These are phyloP conservation scores for Cheilosia pagana DNA, from an alignment of 2,888 invertebrate genomes.

Conservation along the genomic window DNA sequence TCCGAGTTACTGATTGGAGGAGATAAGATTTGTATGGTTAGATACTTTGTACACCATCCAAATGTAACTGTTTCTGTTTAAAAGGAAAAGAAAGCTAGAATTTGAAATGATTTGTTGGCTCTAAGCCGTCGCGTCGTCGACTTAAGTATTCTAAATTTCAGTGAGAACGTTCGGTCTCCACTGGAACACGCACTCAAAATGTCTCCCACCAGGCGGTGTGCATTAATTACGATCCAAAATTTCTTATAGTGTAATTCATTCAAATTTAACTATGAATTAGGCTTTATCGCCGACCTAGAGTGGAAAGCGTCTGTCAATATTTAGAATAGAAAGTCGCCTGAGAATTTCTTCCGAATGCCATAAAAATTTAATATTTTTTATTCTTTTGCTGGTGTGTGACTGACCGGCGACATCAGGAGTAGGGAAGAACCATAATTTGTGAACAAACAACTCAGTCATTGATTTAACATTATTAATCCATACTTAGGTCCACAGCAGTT, in stretches of 20 bases:
- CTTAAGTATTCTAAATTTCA: too few relatives aligned
- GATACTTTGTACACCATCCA: too few relatives aligned
- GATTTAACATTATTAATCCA: not conserved
- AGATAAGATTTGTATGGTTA: too few relatives aligned
- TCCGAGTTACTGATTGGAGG: not conserved
- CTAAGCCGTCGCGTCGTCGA: too few relatives aligned
- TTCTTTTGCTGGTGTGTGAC: not conserved
- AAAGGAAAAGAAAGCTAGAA: too few relatives aligned
- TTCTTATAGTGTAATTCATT: not conserved
- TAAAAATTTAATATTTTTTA: not conserved
- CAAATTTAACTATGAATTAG: not conserved
- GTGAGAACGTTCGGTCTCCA: not conserved
- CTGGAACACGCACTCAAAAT: not conserved
- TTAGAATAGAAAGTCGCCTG: conserved; percentile 2
- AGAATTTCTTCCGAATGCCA: not conserved
- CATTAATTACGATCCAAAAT: not conserved
- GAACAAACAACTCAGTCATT: conserved; percentile 6
- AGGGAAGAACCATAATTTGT: conserved; percentile 32
- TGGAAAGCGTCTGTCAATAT: not conserved
- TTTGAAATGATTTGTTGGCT: too few relatives aligned
- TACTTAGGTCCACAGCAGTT: conserved; percentile 21
- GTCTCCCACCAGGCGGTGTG: not conserved
- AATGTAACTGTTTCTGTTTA: too few relatives aligned
- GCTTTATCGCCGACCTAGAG: not conserved
- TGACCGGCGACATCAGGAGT: too few relatives aligned